Evolutionary conservation across 2,113 vertebrate species (phyloP).

Genomic region (Cacatua alba): DNA sequence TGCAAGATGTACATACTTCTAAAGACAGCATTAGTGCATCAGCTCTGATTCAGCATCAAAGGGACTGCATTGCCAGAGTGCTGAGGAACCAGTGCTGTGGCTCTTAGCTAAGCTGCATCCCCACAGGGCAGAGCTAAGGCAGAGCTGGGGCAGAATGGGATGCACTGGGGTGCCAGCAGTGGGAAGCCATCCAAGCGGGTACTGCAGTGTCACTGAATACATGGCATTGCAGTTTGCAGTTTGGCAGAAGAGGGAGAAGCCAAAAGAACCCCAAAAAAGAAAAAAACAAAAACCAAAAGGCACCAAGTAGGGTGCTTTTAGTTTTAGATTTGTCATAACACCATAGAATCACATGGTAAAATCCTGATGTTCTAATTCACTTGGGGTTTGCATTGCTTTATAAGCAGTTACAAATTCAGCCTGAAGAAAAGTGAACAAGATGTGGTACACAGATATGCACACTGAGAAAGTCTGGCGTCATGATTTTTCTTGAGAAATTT

Average conservation of each 20-base stretch:
- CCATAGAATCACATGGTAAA: neutral
- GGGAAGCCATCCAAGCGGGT: neutral
- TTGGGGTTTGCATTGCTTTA: neutral
- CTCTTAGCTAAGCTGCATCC: neutral
- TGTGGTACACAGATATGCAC: too few species aligned
- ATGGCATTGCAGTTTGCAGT: neutral
- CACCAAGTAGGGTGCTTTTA: neutral
- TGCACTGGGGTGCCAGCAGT: rapidly evolving
- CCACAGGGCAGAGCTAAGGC: neutral
- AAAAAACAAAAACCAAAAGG: neutral
- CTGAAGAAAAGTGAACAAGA: neutral
- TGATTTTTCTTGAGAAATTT: neutral
- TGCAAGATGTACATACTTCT: neutral
- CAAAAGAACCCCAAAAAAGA: neutral
- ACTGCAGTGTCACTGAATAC: neutral
- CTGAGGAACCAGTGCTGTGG: neutral
- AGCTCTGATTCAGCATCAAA: neutral
- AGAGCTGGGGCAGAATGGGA: neutral
- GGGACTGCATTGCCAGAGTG: rapidly evolving
- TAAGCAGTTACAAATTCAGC: neutral
- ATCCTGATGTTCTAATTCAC: neutral
- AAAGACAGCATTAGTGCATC: neutral
- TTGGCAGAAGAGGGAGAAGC: neutral
- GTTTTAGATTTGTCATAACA: neutral
- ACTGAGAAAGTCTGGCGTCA: rapidly evolving